Conservation (phyloP, 2,113 vertebrate genomes). For the Meleagris gallopavo region DNA sequence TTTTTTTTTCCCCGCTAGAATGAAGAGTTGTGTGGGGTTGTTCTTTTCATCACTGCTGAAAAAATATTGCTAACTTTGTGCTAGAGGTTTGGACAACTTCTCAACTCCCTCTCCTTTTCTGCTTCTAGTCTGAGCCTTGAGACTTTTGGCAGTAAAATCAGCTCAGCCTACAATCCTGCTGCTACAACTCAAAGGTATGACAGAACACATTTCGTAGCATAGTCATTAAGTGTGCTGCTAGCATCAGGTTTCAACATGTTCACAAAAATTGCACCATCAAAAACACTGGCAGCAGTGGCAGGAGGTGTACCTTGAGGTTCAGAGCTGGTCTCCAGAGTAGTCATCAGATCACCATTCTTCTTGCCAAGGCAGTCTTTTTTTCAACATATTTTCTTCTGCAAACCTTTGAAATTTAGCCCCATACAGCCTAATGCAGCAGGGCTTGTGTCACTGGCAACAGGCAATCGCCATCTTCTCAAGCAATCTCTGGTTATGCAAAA, state of each 20-base stretch:
- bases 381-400: background rate
- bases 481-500: background rate
- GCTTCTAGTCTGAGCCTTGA: background rate
- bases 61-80: background rate
- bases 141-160: background rate
- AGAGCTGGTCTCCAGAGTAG: background rate
- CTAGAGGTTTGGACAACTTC: background rate
- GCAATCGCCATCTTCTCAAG: background rate
- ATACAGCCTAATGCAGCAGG: rapidly evolving
- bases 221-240: background rate
- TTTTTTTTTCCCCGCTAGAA: background rate
- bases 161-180: background rate
- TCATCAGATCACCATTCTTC: background rate
- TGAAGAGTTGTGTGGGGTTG: background rate
- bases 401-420: background rate
- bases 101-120: background rate
- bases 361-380: background rate
- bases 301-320: background rate
- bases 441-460: background rate
- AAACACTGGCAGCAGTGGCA: background rate
- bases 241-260: constrained; percentile 1
- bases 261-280: background rate
- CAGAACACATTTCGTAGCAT: background rate
- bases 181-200: background rate
- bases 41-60: background rate